A percentile compares a stretch with the other conserved stretches of the same genome.
These are phyloP conservation scores for Bursaphelenchus okinawaensis DNA, from an alignment of 2,888 invertebrate species.

Conservation along the genomic window DNA sequence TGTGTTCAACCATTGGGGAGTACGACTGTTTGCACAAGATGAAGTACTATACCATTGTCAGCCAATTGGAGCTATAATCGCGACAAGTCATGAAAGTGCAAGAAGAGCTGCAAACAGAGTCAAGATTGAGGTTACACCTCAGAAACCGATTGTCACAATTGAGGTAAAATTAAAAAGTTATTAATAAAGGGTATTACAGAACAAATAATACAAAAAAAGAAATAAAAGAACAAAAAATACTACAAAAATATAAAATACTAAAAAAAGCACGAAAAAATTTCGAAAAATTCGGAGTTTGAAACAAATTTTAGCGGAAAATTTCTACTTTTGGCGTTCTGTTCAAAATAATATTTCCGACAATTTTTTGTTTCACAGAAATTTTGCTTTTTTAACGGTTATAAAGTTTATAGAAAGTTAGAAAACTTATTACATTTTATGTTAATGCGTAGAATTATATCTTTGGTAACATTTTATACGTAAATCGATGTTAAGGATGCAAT, in stretches of 20 bases:
- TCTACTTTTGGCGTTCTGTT: too few species aligned
- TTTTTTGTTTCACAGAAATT: too few species aligned
- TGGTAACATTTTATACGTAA: too few species aligned
- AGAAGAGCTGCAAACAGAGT: conserved; percentile 77
- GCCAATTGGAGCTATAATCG: conserved; percentile 57
- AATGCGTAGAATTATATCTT: too few species aligned
- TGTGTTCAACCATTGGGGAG: conserved; percentile 70
- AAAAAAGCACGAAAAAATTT: background rate
- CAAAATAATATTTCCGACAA: background rate
- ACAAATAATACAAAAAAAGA: too few species aligned
- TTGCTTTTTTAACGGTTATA: too few species aligned
- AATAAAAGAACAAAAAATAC: background rate
- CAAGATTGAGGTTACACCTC: conserved; percentile 67
- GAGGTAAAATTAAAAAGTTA: conserved; percentile 65
- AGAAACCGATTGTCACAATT: conserved; percentile 74
- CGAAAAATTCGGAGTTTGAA: too few species aligned
- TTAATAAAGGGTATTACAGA: too few species aligned
- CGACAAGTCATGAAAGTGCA: conserved; percentile 71
- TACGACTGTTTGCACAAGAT: conserved; percentile 75
- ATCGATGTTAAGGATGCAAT: conserved; percentile 42
- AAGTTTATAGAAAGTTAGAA: too few species aligned
- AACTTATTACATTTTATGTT: too few species aligned
- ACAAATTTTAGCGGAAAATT: too few species aligned
- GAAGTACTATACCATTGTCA: conserved; percentile 64
- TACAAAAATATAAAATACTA: conserved; percentile 1